Percentiles rank a stretch among this genome's conserved stretches.
Evolutionary conservation across 2,888 invertebrate species (phyloP).

Genomic region (Erpobdella octoculata): DNA sequence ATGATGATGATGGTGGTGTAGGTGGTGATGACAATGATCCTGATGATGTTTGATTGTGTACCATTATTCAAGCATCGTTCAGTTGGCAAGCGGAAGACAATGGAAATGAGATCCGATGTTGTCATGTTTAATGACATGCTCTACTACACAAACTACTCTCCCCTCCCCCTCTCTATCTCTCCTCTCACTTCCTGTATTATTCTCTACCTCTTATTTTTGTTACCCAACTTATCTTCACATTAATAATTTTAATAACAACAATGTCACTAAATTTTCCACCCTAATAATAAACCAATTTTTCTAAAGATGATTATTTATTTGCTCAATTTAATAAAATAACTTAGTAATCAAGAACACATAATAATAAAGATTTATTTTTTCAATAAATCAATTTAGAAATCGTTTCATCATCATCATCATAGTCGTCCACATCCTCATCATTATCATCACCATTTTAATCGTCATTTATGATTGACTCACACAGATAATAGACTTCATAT

Average conservation of each 20-base stretch:
- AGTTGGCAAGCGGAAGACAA: not conserved
- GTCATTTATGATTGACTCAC: not conserved
- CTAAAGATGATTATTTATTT: not conserved
- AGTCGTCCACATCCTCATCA: too few relatives aligned
- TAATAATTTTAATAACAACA: not conserved
- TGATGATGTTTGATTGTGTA: too few relatives aligned
- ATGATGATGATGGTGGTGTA: not conserved
- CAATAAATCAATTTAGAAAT: too few relatives aligned
- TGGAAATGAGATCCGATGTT: not conserved
- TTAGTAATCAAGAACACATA: not conserved
- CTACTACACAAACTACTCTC: not conserved
- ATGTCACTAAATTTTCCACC: not conserved
- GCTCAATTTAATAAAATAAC: not conserved
- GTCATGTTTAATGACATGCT: conserved; percentile 12
- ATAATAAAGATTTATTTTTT: too few relatives aligned
- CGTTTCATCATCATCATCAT: too few relatives aligned
- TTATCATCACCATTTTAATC: not conserved
- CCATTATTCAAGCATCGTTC: too few relatives aligned
- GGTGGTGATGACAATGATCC: too few relatives aligned
- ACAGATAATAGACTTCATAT: conserved; percentile 26
- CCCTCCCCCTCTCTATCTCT: not conserved
- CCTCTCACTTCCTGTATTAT: not conserved
- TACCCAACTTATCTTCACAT: not conserved
- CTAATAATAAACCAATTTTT: not conserved
- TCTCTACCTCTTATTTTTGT: not conserved